Conservation (phyloP, 2,888 invertebrate genomes). For the Scaptodrosophila latifasciaeformis region DNA sequence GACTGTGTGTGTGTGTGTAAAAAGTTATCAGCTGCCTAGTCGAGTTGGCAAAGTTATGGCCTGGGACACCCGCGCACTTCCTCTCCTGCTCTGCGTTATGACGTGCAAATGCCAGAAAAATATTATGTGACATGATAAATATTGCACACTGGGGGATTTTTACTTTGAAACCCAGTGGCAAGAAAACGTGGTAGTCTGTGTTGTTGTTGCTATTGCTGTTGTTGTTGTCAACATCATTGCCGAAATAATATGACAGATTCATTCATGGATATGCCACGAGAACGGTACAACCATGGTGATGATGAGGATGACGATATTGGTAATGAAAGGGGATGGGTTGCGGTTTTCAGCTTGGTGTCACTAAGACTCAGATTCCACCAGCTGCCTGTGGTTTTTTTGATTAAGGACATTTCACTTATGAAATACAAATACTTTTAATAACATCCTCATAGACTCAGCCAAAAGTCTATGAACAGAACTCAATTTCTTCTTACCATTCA, state of each 20-base stretch:
- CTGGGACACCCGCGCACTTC: neutral
- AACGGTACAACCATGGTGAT: conserved; percentile 22
- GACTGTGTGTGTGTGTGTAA: conserved; percentile 29
- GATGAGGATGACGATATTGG: neutral
- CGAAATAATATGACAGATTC: conserved; percentile 69
- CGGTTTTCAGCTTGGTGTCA: neutral
- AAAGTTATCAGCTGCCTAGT: conserved; percentile 61
- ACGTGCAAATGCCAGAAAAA: conserved; percentile 72
- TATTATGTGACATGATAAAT: conserved; percentile 70
- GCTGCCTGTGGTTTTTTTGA: neutral
- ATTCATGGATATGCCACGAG: conserved; percentile 45
- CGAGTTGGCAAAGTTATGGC: conserved; percentile 8
- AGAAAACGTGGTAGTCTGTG: neutral
- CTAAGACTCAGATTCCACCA: neutral
- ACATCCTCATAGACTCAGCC: neutral
- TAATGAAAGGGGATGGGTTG: neutral
- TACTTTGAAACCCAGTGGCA: conserved; percentile 3
- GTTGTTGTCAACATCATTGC: conserved; percentile 59
- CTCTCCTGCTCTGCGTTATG: conserved; percentile 31
- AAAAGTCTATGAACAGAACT: no score
- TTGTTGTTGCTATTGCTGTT: conserved; percentile 21
- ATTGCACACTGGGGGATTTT: conserved; percentile 58
- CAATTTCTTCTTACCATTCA: no score
- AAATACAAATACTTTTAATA: neutral
- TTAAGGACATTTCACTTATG: neutral